Evolutionary conservation across 2,113 vertebrate species (phyloP).

Genomic region (Rhinolophus ferrumequinum): DNA sequence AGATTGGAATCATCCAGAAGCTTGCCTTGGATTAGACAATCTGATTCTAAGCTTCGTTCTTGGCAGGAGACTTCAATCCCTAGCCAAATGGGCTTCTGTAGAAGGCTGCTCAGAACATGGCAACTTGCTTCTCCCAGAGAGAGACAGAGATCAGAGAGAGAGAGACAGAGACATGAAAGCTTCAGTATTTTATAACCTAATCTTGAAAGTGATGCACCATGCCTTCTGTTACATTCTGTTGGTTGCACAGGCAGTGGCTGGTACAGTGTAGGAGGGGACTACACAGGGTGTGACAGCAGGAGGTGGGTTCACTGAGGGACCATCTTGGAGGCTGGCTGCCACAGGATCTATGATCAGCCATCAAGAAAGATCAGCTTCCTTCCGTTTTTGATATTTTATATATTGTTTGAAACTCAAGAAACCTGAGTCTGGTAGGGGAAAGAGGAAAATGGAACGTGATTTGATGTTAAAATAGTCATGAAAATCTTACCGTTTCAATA

Average conservation of each 20-base stretch:
- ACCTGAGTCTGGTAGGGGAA: not conserved
- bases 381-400: not conserved
- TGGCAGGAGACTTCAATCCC: not conserved
- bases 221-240: not conserved
- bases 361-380: not conserved
- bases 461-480: not conserved
- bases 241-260: not conserved
- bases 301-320: not conserved
- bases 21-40: not conserved
- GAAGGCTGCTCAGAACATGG: not conserved
- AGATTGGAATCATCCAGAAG: not conserved
- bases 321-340: not conserved
- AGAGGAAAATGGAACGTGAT: not conserved
- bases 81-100: not conserved
- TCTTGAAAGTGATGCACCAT: not conserved
- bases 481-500: not conserved
- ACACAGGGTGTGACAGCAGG: not conserved
- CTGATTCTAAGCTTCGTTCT: not conserved
- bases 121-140: not conserved
- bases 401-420: constrained; percentile 19
- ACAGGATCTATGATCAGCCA: not conserved
- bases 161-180: fast-evolving
- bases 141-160: not conserved
- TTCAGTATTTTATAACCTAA: not conserved
- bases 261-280: not conserved